Conservation (phyloP, 92 coral and sea anemone genomes). For the Phymanthus crucifer region DNA sequence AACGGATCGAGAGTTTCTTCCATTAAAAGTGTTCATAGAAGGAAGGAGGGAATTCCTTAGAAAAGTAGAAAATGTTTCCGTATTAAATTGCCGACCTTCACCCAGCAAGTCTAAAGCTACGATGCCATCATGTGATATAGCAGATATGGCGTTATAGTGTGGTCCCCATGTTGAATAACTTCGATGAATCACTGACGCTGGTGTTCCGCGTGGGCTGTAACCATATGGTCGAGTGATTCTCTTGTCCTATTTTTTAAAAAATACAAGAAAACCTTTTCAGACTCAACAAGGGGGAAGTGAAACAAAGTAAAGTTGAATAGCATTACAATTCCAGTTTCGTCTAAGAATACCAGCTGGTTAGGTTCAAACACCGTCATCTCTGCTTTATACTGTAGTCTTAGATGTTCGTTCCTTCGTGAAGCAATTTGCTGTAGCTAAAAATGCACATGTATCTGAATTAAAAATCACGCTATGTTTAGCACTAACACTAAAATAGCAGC, state of each 20-base stretch:
- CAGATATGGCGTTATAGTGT: slow-evolving; percentile 28
- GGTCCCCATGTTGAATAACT: slow-evolving; percentile 44
- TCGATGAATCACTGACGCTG: not conserved
- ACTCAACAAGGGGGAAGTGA: too few relatives aligned
- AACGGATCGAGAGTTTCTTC: slow-evolving; percentile 46
- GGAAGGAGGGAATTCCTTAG: slow-evolving; percentile 49
- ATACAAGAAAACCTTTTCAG: not conserved
- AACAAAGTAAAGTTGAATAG: too few relatives aligned
- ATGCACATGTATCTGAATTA: too few relatives aligned
- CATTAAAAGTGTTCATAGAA: slow-evolving; percentile 46
- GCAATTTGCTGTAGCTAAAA: slow-evolving; percentile 44
- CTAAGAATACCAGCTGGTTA: slow-evolving; percentile 59
- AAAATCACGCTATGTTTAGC: not conserved
- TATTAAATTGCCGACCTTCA: slow-evolving; percentile 18
- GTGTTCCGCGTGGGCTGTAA: slow-evolving; percentile 35
- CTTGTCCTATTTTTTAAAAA: slow-evolving; percentile 28
- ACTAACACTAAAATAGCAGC: not conserved
- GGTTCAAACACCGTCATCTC: slow-evolving; percentile 45
- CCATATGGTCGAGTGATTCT: slow-evolving; percentile 42
- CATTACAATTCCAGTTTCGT: slow-evolving; percentile 64
- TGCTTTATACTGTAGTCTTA: slow-evolving; percentile 40
- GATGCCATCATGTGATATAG: slow-evolving; percentile 46
- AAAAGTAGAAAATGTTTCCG: slow-evolving; percentile 26
- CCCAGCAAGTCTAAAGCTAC: slow-evolving; percentile 33
- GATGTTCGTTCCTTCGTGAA: slow-evolving; percentile 38